phyloP scores from a whole-genome alignment of 2,797 vertebrate species.

The Pseudocheirus occidentalis region DNA sequence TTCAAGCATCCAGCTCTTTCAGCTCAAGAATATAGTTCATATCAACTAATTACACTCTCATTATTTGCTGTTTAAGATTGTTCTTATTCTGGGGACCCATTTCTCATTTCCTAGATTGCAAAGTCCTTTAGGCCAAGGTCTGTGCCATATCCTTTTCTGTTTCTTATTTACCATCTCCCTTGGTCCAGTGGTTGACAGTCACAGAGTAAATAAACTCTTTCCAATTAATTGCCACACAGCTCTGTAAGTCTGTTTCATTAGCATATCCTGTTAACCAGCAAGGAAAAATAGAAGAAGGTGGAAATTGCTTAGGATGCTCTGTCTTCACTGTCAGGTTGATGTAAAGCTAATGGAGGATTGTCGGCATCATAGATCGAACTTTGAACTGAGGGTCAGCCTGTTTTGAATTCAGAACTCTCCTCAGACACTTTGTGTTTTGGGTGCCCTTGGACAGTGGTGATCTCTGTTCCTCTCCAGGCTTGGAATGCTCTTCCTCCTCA shows the following conservation, averaged over 20 bases:
- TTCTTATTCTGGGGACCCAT: not conserved
- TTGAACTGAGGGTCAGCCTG: not conserved
- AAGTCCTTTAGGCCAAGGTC: not conserved
- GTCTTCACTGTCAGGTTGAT: not conserved
- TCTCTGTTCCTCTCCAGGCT: no score
- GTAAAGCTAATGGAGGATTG: not conserved
- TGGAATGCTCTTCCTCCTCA: not conserved
- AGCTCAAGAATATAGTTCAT: not conserved
- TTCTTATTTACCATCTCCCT: not conserved
- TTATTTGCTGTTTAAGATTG: not conserved
- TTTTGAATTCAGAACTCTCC: not conserved
- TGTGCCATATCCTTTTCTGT: not conserved
- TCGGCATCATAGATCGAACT: not conserved
- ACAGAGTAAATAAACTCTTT: not conserved
- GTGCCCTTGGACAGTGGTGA: no score
- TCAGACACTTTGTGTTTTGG: no score
- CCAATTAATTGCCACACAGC: no score
- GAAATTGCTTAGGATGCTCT: not conserved
- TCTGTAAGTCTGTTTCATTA: not conserved
- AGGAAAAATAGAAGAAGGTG: not conserved
- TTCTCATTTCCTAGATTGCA: slow-evolving; percentile 45
- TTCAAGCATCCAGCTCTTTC: not conserved
- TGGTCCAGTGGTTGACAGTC: not conserved
- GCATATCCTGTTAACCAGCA: not conserved
- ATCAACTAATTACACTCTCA: not conserved